Evolutionary conservation across 2,113 vertebrate species (phyloP), one percentile per base, ranked within the genome.

Genomic region (Eolophus roseicapilla): DNA sequence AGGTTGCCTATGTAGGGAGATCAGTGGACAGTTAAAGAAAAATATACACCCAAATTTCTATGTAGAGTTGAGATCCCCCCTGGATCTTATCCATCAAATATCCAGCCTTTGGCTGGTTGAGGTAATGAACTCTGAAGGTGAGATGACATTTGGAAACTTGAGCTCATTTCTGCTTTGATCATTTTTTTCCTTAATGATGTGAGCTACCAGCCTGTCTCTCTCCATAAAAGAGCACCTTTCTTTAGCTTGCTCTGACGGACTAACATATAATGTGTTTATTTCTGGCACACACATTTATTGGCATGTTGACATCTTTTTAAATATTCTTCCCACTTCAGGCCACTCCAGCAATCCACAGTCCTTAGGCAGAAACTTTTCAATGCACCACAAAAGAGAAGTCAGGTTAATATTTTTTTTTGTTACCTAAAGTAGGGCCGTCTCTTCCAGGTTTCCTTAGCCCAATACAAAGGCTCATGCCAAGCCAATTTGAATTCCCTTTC

Each of bases 241-340:
- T 84, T 89, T 82, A 89, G 44, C 53, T 96, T 93, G 35, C 23
- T 73, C 67, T 67, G 67, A 60, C 1, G 24, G 78, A 27, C 80
- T 77, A 87, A 73, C 29, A 78, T 68, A 60, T 9, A 73, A 76
- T 41, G 62, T 62, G 41, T 86, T 86, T 84, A 71, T 93, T 76
- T 93, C 67, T 96, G 83, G 62, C 67, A 85, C 33, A 53, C 27
- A 65, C 28, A n/a, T 80, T 91, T 94, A 85, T 77, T 91, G 88
- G 49, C 78, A 93, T 62, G 57, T 79, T 94, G 88, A 95, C 49
- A 87, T 93, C 52, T 94, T 92, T 94, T 90, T 89, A 69, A 93
- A 85, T 95, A 82, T 76, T 91, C 31, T 96, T 86, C 63, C 77
- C 70, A 93, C 88, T 53, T 87, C 74, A 46, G 53, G 55, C 53